phyloP scores from a whole-genome alignment of 2,888 invertebrate species.

The Caenorhabditis drosophilae region DNA sequence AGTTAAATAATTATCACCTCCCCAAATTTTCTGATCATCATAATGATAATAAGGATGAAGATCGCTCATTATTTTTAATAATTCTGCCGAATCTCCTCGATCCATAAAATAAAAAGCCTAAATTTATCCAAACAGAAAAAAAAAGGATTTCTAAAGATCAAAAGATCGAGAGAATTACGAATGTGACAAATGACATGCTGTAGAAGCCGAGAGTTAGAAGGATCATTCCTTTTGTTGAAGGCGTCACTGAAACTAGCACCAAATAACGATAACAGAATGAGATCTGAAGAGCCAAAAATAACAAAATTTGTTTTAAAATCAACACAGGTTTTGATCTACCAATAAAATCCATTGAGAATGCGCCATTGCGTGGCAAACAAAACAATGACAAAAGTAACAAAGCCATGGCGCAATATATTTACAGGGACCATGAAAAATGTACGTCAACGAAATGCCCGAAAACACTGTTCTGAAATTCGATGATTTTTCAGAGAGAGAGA shows the following conservation, averaged over 20 bases:
- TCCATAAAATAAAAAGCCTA: conserved; percentile 33
- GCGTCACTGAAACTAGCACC: conserved; percentile 21
- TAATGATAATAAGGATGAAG: conserved; percentile 32
- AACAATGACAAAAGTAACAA: conserved; percentile 44
- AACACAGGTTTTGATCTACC: neutral
- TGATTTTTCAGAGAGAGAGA: neutral
- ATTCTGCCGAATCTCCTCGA: conserved; percentile 20
- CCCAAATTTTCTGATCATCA: conserved; percentile 24
- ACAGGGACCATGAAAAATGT: conserved; percentile 43
- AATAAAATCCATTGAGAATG: conserved; percentile 44
- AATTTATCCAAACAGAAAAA: too few relatives aligned
- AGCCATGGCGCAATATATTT: conserved; percentile 27
- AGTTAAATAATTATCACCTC: conserved; percentile 10
- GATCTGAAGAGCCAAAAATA: neutral
- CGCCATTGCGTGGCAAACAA: conserved; percentile 40
- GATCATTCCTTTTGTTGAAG: conserved; percentile 13
- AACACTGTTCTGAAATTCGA: conserved; percentile 20
- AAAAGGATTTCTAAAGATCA: neutral
- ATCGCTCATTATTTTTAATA: conserved; percentile 27
- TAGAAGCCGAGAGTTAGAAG: conserved; percentile 20
- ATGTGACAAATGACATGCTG: conserved; percentile 25
- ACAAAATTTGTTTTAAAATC: neutral
- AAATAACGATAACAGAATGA: conserved; percentile 43
- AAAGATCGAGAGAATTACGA: conserved; percentile 5
- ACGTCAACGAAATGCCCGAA: conserved; percentile 39